Evolutionary conservation across 1,140 invertebrate species (phyloP).

Genomic region (Diploscapter pachys): DNA sequence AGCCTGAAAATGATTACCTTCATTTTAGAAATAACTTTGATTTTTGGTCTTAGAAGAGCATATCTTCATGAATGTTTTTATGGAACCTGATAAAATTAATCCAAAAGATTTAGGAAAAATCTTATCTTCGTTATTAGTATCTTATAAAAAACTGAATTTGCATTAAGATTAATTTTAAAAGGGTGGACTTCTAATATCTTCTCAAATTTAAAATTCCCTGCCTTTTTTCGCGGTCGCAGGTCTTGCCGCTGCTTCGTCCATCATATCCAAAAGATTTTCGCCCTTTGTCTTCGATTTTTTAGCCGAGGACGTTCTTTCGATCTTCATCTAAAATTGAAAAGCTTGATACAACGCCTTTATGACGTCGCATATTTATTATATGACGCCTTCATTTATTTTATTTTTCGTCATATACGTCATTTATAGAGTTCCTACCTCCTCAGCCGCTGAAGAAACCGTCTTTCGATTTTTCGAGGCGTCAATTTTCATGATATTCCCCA

Average conservation of each 20-base stretch:
- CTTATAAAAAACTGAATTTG: too few relatives aligned
- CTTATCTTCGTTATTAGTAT: too few relatives aligned
- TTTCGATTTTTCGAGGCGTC: conserved; percentile 38
- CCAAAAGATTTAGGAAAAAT: too few relatives aligned
- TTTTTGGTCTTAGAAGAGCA: too few relatives aligned
- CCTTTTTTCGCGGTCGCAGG: conserved; percentile 25
- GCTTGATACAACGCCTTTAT: not conserved
- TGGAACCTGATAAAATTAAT: too few relatives aligned
- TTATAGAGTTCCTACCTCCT: conserved; percentile 30
- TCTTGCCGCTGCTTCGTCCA: conserved; percentile 45
- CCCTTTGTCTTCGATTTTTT: conserved; percentile 40
- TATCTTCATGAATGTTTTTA: too few relatives aligned
- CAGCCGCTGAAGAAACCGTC: conserved; percentile 20
- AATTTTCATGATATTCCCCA: conserved; percentile 26
- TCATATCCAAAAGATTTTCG: conserved; percentile 47
- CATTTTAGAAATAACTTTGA: too few relatives aligned
- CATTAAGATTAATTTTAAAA: too few relatives aligned
- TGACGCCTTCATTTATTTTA: too few relatives aligned
- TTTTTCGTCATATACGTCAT: not conserved
- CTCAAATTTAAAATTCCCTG: not conserved
- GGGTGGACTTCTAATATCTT: too few relatives aligned
- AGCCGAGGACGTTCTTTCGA: conserved; percentile 25
- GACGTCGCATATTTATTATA: not conserved
- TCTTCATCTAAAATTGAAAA: conserved; percentile 26
- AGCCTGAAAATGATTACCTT: too few relatives aligned